Percentiles rank a stretch among this genome's conserved stretches.
Conservation (phyloP, 2,797 vertebrate species). For the Mus minutoides region DNA sequence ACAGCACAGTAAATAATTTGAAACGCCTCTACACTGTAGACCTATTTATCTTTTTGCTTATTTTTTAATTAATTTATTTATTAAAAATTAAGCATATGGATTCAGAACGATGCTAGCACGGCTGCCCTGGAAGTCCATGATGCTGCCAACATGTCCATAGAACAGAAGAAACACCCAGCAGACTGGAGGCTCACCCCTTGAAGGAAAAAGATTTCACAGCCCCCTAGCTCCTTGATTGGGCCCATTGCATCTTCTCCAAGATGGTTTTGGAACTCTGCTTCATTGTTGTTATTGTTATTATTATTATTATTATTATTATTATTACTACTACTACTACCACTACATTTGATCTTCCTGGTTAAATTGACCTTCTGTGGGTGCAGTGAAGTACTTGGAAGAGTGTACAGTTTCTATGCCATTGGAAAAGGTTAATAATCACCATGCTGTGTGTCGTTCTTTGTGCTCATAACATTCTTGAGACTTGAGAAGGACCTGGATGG, state of each 20-base stretch:
- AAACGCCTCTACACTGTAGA: conserved; percentile 69
- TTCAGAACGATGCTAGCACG: conserved; percentile 1
- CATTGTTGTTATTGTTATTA: too few species aligned
- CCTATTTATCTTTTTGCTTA: conserved; percentile 73
- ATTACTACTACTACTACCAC: too few species aligned
- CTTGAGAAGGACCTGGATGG: background rate
- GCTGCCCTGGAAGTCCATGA: background rate
- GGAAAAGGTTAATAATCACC: background rate
- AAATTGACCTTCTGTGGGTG: background rate
- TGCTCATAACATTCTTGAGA: background rate
- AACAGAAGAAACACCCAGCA: background rate
- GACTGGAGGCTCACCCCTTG: background rate
- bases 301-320: too few species aligned
- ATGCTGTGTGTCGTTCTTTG: background rate
- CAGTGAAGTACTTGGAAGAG: conserved; percentile 44
- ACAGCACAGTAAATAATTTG: conserved; percentile 75
- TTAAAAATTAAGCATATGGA: conserved; percentile 73
- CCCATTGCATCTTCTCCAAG: background rate
- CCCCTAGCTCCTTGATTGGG: background rate
- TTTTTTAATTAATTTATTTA: conserved; percentile 71
- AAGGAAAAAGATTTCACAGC: background rate
- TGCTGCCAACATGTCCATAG: background rate
- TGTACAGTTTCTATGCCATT: background rate
- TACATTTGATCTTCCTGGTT: conserved; percentile 10
- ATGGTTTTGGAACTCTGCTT: conserved; percentile 9